A percentile compares a stretch with the other conserved stretches of the same genome.
These are phyloP conservation scores for Drosophila buzzatii DNA, from an alignment of 2,888 invertebrate genomes.

Conservation along the genomic window DNA sequence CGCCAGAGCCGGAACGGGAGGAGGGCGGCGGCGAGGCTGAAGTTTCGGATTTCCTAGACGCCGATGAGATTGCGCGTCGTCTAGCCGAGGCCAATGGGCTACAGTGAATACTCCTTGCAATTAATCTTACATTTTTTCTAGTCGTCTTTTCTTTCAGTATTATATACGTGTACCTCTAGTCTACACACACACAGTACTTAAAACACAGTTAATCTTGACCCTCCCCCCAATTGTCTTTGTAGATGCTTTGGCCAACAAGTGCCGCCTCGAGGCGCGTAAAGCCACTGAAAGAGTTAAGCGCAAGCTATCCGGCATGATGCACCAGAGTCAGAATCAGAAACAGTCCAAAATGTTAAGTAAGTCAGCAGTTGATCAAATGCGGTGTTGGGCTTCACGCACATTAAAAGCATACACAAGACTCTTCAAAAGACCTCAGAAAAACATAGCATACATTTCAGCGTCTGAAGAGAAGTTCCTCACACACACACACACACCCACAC, in stretches of 20 bases:
- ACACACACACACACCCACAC: constrained; percentile 10
- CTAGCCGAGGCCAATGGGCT: constrained; percentile 82
- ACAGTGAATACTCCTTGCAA: constrained; percentile 58
- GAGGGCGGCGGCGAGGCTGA: constrained; percentile 90
- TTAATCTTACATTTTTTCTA: constrained; percentile 57
- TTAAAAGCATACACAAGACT: constrained; percentile 9
- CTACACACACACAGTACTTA: constrained; percentile 11
- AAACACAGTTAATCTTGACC: constrained; percentile 15
- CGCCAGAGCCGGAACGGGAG: constrained; percentile 92
- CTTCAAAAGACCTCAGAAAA: background rate
- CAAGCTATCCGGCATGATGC: constrained; percentile 35
- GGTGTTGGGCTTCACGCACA: constrained; percentile 47
- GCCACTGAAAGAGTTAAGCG: constrained; percentile 64
- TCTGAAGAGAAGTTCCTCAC: constrained; percentile 1
- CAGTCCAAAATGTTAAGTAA: constrained; percentile 62
- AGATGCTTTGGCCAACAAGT: constrained; percentile 52
- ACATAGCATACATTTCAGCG: constrained; percentile 19
- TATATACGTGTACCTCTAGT: constrained; percentile 45
- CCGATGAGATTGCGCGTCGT: constrained; percentile 84
- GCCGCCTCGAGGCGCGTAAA: constrained; percentile 52
- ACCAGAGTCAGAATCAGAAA: constrained; percentile 47
- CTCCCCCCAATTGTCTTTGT: constrained; percentile 58
- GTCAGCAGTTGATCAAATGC: constrained; percentile 37
- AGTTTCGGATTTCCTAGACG: constrained; percentile 88
- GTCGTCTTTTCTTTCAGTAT: constrained; percentile 76